Conservation (phyloP, 2,113 vertebrate genomes). For the Pygathrix nemaeus region DNA sequence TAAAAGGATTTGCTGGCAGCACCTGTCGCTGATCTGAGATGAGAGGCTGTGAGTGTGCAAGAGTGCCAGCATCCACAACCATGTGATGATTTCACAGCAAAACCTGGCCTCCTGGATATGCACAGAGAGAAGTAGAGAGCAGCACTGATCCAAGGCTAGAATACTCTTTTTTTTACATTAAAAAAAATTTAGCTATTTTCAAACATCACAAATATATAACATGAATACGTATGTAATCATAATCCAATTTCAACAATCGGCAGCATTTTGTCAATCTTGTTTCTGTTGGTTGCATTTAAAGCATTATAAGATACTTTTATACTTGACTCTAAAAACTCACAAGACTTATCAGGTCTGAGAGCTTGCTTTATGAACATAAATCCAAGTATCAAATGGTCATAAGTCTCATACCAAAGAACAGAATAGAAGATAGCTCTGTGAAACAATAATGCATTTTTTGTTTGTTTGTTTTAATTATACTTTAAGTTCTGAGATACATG, state of each 20-base stretch:
- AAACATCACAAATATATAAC: background rate
- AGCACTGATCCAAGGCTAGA: background rate
- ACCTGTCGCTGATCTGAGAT: background rate
- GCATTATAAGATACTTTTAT: background rate
- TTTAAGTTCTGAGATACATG: too few species aligned
- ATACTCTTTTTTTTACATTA: background rate
- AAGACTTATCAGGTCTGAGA: background rate
- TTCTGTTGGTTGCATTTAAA: background rate
- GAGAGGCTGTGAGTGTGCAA: background rate
- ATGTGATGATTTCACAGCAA: background rate
- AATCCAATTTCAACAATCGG: background rate
- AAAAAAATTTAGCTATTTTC: background rate
- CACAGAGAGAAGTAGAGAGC: background rate
- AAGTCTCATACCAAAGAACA: background rate
- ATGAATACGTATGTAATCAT: background rate
- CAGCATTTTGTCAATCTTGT: background rate
- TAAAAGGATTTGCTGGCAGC: background rate
- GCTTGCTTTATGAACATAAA: background rate
- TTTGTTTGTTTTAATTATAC: too few species aligned
- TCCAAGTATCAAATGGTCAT: background rate
- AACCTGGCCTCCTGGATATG: background rate
- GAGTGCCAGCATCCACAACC: background rate
- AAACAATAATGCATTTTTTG: background rate
- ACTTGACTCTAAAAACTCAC: background rate
- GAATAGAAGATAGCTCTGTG: background rate